Evolutionary conservation across 1,140 invertebrate genomes (phyloP).

Genomic region (Penaeus vannamei): DNA sequence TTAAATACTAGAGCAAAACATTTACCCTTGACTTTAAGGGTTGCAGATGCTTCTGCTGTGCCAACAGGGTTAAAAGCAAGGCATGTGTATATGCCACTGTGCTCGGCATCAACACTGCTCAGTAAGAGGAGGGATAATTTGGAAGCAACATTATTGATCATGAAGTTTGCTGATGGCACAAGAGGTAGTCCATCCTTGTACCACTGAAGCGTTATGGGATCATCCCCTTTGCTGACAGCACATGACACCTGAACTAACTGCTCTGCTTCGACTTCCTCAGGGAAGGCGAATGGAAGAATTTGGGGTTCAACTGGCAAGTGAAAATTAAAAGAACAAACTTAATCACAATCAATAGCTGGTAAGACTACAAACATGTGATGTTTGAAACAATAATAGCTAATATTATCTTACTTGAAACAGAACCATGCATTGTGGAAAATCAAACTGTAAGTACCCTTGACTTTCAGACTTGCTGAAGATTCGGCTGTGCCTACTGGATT

Average conservation of each 20-base stretch:
- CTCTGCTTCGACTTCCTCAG: constrained; percentile 62
- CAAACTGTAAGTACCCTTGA: constrained; percentile 67
- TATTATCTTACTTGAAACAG: too few species aligned
- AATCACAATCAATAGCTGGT: not conserved
- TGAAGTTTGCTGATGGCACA: constrained; percentile 70
- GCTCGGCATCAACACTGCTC: constrained; percentile 66
- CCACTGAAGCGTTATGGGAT: constrained; percentile 72
- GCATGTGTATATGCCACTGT: constrained; percentile 70
- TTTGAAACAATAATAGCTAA: not conserved
- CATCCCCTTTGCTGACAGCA: constrained; percentile 70
- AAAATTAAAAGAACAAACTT: not conserved
- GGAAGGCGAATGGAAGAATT: constrained; percentile 65
- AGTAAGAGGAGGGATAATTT: constrained; percentile 67
- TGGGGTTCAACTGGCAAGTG: constrained; percentile 60
- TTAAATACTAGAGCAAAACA: constrained; percentile 3
- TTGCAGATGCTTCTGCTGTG: constrained; percentile 69
- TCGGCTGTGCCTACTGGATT: constrained; percentile 69
- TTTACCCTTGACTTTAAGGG: constrained; percentile 69
- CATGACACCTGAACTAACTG: constrained; percentile 66
- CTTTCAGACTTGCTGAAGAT: constrained; percentile 69
- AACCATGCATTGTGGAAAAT: constrained; percentile 14
- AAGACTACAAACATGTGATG: not conserved
- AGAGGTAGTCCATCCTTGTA: constrained; percentile 71
- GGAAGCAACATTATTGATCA: constrained; percentile 70
- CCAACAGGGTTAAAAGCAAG: constrained; percentile 69